Evolutionary conservation across 1,140 invertebrate genomes (phyloP).

Genomic region (Macrobrachium nipponense): DNA sequence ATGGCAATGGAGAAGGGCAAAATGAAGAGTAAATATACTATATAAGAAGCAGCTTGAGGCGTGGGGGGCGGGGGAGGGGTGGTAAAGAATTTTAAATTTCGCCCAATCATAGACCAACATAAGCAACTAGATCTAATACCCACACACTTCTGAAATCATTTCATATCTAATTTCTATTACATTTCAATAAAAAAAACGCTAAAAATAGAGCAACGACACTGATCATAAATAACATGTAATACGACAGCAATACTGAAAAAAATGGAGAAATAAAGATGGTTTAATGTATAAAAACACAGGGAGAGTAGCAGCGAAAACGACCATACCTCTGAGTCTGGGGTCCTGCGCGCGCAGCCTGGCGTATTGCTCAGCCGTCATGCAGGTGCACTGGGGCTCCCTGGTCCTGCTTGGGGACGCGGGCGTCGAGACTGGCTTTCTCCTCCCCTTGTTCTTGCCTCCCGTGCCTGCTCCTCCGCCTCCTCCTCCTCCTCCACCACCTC

Average conservation of each 20-base stretch:
- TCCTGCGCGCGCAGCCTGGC: constrained; percentile 83
- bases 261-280: not conserved
- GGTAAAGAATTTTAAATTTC: no score
- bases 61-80: no score
- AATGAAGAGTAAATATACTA: no score
- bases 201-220: no score
- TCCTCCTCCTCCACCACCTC: constrained; percentile 42
- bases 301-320: not conserved
- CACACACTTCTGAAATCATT: no score
- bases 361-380: constrained; percentile 94
- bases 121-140: no score
- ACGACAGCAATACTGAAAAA: not conserved
- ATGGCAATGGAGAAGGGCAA: no score
- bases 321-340: constrained; percentile 80
- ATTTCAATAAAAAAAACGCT: no score
- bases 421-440: constrained; percentile 90
- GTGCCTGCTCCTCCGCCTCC: constrained; percentile 42
- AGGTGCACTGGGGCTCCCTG: constrained; percentile 91
- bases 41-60: no score
- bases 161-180: no score
- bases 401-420: constrained; percentile 91
- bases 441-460: constrained; percentile 69
- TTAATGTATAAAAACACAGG: not conserved
- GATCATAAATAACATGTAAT: no score
- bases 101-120: no score